These are phyloP conservation scores for Eupristina koningsbergeri DNA, from an alignment of 1,140 invertebrate genomes.

Conservation along the genomic window DNA sequence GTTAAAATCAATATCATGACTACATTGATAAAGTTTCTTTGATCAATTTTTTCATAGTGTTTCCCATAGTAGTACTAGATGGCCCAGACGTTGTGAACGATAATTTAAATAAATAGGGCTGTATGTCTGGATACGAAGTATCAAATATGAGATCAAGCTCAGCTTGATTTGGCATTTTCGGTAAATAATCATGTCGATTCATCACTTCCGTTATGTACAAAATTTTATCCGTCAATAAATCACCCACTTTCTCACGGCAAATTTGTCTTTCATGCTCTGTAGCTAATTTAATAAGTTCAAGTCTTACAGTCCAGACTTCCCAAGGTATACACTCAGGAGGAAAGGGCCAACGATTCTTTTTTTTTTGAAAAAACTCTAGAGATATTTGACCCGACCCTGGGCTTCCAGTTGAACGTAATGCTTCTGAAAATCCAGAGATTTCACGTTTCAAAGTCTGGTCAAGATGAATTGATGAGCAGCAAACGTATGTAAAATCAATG, in stretches of 20 bases:
- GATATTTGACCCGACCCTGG: constrained; percentile 88
- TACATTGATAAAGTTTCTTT: constrained; percentile 78
- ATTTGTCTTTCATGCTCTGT: constrained; percentile 92
- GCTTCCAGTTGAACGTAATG: constrained; percentile 83
- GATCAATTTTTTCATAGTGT: constrained; percentile 91
- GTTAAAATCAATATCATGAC: constrained; percentile 43
- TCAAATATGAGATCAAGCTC: constrained; percentile 96
- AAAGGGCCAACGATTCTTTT: constrained; percentile 90
- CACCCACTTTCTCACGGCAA: constrained; percentile 91
- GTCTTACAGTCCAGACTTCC: constrained; percentile 96
- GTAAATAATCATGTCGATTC: constrained; percentile 95
- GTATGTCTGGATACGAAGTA: constrained; percentile 91
- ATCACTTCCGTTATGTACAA: constrained; percentile 95
- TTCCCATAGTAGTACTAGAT: constrained; percentile 82
- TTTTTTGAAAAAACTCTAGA: constrained; percentile 95
- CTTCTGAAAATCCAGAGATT: constrained; percentile 89
- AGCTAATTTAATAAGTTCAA: constrained; percentile 88
- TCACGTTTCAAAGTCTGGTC: constrained; percentile 84
- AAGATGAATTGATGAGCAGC: constrained; percentile 88
- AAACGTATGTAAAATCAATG: constrained; percentile 97
- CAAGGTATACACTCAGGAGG: constrained; percentile 92
- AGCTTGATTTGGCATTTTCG: constrained; percentile 93
- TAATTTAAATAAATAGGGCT: constrained; percentile 95
- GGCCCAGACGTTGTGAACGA: constrained; percentile 84
- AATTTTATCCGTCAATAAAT: constrained; percentile 93